Evolutionary conservation across 2,888 invertebrate genomes (phyloP), one percentile per base, ranked within the genome.

Genomic region (Eustalomyia histrio): DNA sequence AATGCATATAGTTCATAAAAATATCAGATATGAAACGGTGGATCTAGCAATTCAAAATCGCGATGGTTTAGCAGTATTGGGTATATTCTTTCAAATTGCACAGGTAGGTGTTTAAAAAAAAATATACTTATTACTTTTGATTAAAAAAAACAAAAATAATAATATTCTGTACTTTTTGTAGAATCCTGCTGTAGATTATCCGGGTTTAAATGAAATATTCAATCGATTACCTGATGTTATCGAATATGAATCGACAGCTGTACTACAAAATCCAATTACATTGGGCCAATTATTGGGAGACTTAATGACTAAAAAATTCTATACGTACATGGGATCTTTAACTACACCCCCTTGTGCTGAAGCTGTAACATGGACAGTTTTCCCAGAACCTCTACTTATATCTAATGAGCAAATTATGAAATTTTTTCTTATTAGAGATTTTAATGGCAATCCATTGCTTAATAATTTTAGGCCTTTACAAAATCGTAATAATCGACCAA

Each of bases 1-100:
- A 88, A 88, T 94, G 83, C 95, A 95, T 86, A 91, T 95, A 63
- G 95, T 95, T 0, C 94, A 94, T 86, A 93, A 93, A 86, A 92
- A 92, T 35, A 92, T 90, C 84, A 93, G 92, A 75, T 93, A 92
- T 84, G 86, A 93, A 0, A 91, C 89, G 60, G 84, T 92, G 10
- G 84, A 87, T 0, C 90, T 91, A 60, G 94, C 94, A 0, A 86
- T 91, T 2, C 84, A 89, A 18, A 81, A 92, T 74, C 84, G 90
- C 7, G 91, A 92, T 81, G 94, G 94, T 1, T 85, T 95, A 50
- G 93, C 93, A 1, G 95, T 95, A 0, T 87, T 95, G 18, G 93
- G 92, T 0, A 91, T 93, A 0, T 87, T 95, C 80, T 93, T 93
- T 83, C 90, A 92, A 87, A 92, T 82, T 33, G 80, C 35, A 10